Evolutionary conservation across 2,888 invertebrate genomes (phyloP).

Genomic region (Megastigmus dorsalis): DNA sequence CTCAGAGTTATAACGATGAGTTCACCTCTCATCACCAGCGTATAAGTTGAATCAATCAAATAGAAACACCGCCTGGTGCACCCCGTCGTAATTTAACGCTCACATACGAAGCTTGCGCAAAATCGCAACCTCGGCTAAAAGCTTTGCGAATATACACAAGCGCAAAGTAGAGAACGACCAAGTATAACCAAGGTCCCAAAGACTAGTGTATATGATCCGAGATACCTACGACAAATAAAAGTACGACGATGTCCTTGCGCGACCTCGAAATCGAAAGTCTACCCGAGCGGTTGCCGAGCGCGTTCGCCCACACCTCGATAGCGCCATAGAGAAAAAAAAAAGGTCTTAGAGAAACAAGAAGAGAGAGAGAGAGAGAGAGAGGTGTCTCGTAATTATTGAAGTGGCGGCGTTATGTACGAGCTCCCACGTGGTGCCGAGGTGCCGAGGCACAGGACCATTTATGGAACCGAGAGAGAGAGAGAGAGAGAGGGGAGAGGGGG

Average conservation of each 20-base stretch:
- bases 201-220: background rate
- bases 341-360: background rate
- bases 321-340: background rate
- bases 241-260: constrained; percentile 23
- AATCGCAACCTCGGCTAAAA: background rate
- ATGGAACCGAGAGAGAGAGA: background rate
- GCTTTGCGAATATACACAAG: too few relatives aligned
- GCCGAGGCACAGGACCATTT: constrained; percentile 8
- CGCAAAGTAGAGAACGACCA: too few relatives aligned
- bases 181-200: background rate
- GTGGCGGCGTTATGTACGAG: background rate
- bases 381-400: background rate
- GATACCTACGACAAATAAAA: too few relatives aligned
- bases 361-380: background rate
- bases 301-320: constrained; percentile 16
- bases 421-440: constrained; percentile 20
- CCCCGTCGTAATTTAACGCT: too few relatives aligned
- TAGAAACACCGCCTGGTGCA: too few relatives aligned
- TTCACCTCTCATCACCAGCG: background rate
- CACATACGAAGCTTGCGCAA: background rate
- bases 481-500: too few relatives aligned
- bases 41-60: too few relatives aligned
- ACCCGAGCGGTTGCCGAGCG: too few relatives aligned
- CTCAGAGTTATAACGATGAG: too few relatives aligned
- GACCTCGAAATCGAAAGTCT: constrained; percentile 40